Base-by-base conservation (phyloP, 2,888 invertebrate genomes). In the Notodonta ziczac region DNA sequence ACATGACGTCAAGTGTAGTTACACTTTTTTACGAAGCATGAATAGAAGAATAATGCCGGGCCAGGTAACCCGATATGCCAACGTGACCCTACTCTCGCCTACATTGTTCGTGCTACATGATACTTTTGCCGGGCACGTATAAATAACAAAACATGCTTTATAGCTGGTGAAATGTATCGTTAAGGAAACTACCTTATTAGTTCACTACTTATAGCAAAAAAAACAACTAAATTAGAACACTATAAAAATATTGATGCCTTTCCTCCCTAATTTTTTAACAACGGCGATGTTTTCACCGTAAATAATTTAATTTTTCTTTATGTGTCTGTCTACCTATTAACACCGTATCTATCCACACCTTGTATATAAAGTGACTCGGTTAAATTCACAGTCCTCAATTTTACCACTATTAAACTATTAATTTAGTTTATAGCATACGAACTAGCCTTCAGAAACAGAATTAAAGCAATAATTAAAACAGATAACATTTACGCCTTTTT, bases 21-120 rank as follows among this genome's bases (percentile, higher is more conserved):
- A 83, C 73, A 73, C 71, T 72, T 80, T 35, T 83, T 80, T 78
- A 73, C 70, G 67, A 76, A 78, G 72, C 80, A 73, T 84, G 83
- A 86, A 86, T 83, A 85, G 81, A 66, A 82, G 86, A 82, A 87
- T 83, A 85, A 83, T 76, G 76, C 66, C 62, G 68, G 76, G 65
- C 63, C 80, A 86, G 83, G 88, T 85, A 87, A 88, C 84, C 71
- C 73, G 83, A 88, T 84, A 80, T 74, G 77, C 65, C 78, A 76
- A 84, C 83, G 81, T 86, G 85, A 85, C 84, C 81, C 78, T 73
- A 76, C 80, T 78, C 78, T 80, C 70, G 70, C 68, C 71, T 72
- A 74, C 77, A 80, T 81, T 83, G 79, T 84, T 81, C 78, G 78
- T 77, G 81, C 65, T 70, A 82, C 76, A 82, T 82, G 81, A 87